These are phyloP conservation scores for Brachionus koreanus DNA, from an alignment of 1,140 invertebrate genomes.

Conservation along the genomic window DNA sequence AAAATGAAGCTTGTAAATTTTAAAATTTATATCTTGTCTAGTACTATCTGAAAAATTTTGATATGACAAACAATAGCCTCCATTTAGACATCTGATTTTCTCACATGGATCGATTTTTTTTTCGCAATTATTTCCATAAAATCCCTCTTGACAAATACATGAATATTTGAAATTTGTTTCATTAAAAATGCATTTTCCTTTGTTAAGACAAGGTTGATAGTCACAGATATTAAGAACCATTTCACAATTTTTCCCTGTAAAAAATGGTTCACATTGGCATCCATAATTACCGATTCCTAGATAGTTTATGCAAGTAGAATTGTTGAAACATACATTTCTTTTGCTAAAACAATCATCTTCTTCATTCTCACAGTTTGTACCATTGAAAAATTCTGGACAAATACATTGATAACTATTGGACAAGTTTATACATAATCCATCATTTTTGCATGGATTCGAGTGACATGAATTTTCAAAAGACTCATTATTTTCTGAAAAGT, in stretches of 20 bases:
- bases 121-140: conserved; percentile 8
- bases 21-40: not conserved
- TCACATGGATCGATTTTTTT: not conserved
- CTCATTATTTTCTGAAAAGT: not conserved
- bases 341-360: conserved; percentile 21
- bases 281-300: conserved; percentile 5
- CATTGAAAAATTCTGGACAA: not conserved
- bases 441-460: not conserved
- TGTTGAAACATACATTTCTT: not conserved
- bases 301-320: conserved; percentile 35
- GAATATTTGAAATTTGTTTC: not conserved
- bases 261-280: conserved; percentile 11
- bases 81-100: not conserved
- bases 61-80: not conserved
- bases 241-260: conserved; percentile 22
- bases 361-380: not conserved
- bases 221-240: not conserved
- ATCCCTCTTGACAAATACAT: not conserved
- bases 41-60: not conserved
- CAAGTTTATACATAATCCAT: not conserved
- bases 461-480: not conserved
- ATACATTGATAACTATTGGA: not conserved
- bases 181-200: not conserved
- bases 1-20: not conserved
- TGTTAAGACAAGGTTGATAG: not conserved